These are phyloP conservation scores for Drosophila kikkawai DNA, from an alignment of 1,140 invertebrate genomes.

Conservation along the genomic window DNA sequence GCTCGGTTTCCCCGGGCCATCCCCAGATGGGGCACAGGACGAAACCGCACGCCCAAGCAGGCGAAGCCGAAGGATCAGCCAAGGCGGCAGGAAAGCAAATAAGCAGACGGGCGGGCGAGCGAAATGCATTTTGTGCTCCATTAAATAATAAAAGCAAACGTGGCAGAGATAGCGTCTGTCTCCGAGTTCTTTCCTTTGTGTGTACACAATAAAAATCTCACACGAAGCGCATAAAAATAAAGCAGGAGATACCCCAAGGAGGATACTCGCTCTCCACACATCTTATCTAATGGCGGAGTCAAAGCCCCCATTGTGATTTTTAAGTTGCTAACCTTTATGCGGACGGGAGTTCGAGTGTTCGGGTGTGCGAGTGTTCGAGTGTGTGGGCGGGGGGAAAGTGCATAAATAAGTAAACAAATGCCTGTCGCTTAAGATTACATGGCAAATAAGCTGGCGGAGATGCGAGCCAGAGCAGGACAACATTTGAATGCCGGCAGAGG, in stretches of 20 bases:
- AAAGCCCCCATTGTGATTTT: conserved; percentile 83
- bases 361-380: conserved; percentile 9
- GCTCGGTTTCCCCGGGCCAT: conserved; percentile 5
- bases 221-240: conserved; percentile 83
- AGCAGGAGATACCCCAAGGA: conserved; percentile 56
- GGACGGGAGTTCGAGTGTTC: conserved; percentile 15
- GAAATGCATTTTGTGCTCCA: conserved; percentile 83
- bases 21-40: conserved; percentile 17
- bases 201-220: conserved; percentile 82
- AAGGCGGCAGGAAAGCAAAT: conserved; percentile 27
- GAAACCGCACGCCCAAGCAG: conserved; percentile 38
- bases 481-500: conserved; percentile 70
- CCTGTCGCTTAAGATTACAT: conserved; percentile 83
- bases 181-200: conserved; percentile 50
- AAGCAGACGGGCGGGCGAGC: conserved; percentile 40
- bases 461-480: conserved; percentile 57
- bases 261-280: conserved; percentile 32
- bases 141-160: conserved; percentile 84
- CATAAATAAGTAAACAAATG: conserved; percentile 84
- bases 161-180: conserved; percentile 75
- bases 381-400: conserved; percentile 60
- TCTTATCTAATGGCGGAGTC: conserved; percentile 76
- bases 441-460: conserved; percentile 70
- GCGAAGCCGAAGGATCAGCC: conserved; percentile 5
- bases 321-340: conserved; percentile 73